Evolutionary conservation across 2,797 vertebrate species (phyloP).

Genomic region (Spinus pinus): DNA sequence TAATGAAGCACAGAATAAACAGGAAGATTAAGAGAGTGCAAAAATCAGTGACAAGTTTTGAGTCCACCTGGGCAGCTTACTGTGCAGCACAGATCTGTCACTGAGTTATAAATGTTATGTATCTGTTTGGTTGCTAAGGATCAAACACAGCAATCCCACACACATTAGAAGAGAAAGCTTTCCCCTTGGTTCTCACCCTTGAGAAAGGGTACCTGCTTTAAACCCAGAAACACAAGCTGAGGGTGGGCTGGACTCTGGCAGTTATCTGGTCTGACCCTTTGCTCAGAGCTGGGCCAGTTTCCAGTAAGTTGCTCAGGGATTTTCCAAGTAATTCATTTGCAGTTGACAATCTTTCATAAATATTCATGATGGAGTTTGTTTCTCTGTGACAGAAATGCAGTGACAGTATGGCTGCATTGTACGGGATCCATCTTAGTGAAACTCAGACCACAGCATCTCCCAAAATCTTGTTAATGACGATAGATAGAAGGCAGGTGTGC

Average conservation of each 20-base stretch:
- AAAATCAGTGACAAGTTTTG: conserved; percentile 73
- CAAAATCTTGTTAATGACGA: neutral
- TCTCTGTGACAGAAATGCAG: neutral
- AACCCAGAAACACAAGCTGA: neutral
- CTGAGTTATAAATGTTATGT: conserved; percentile 17
- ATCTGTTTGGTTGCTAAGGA: conserved; percentile 39
- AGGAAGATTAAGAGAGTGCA: conserved; percentile 76
- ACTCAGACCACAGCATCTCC: neutral
- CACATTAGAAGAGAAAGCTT: neutral
- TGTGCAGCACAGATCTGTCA: conserved; percentile 53
- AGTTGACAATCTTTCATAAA: neutral
- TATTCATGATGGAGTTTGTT: neutral
- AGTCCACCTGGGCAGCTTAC: conserved; percentile 58
- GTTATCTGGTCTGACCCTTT: neutral
- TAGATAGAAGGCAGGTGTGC: neutral
- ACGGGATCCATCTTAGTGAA: neutral
- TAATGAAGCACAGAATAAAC: conserved; percentile 80
- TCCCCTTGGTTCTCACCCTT: neutral
- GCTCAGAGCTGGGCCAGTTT: neutral
- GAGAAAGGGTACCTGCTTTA: neutral
- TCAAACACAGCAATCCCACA: neutral
- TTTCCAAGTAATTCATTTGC: neutral
- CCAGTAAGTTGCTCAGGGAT: neutral
- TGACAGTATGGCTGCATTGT: neutral
- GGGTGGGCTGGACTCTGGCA: neutral